phyloP scores from a whole-genome alignment of 2,113 vertebrate species.

The Scalopus aquaticus region DNA sequence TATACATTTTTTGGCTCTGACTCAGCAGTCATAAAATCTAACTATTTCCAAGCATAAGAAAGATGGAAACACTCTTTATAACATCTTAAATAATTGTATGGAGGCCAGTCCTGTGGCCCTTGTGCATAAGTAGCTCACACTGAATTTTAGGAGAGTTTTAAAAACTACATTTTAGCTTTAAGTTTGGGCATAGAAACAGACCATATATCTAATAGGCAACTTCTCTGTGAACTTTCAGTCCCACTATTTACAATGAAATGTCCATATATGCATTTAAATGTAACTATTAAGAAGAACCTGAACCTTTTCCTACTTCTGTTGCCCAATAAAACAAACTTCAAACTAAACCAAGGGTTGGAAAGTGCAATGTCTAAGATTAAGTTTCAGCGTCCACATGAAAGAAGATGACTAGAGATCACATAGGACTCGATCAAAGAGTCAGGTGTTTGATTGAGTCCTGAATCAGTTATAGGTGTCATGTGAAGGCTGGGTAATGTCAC shows the following conservation, averaged over 20 bases:
- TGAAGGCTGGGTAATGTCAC: neutral
- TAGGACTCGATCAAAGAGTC: neutral
- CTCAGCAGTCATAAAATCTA: conserved; percentile 76
- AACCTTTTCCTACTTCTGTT: conserved; percentile 17
- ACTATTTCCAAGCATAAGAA: conserved; percentile 76
- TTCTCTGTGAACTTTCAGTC: conserved; percentile 58
- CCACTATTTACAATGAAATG: conserved; percentile 57
- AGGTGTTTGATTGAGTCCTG: conserved; percentile 30
- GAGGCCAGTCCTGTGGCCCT: conserved; percentile 41
- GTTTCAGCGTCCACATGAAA: conserved; percentile 20
- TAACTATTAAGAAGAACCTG: conserved; percentile 64
- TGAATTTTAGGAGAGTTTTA: conserved; percentile 68
- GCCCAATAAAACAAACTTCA: conserved; percentile 74
- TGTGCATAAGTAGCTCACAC: conserved; percentile 70
- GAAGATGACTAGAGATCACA: neutral
- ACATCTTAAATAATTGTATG: conserved; percentile 75
- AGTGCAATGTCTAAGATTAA: conserved; percentile 34
- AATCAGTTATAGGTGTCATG: conserved; percentile 33
- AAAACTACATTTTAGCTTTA: conserved; percentile 52
- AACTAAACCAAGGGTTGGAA: neutral
- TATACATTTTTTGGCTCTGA: conserved; percentile 76
- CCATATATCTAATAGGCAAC: conserved; percentile 62
- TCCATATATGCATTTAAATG: conserved; percentile 77
- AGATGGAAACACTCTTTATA: conserved; percentile 75
- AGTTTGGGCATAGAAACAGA: conserved; percentile 35